A percentile compares a stretch with the other conserved stretches of the same genome.
These are phyloP conservation scores for Rhynchophorus ferrugineus DNA, from an alignment of 1,140 invertebrate genomes.

Conservation along the genomic window DNA sequence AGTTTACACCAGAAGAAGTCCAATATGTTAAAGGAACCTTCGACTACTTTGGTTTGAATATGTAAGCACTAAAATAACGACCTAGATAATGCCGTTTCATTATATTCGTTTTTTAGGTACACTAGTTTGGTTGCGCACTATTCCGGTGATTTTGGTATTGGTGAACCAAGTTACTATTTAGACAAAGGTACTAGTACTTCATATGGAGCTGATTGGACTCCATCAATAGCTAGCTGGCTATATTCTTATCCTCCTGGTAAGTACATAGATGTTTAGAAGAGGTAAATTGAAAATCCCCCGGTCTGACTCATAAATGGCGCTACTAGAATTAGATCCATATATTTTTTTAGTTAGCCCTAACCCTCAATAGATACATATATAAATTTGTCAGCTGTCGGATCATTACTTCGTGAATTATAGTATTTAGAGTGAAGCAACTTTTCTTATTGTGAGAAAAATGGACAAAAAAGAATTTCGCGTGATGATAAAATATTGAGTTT, in stretches of 20 bases:
- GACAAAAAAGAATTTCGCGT: no score
- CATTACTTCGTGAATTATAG: no score
- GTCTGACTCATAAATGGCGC: no score
- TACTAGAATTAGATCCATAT: no score
- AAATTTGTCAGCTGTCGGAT: no score
- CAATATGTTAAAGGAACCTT: constrained; percentile 36
- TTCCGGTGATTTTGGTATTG: constrained; percentile 9
- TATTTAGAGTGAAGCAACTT: no score
- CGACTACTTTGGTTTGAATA: constrained; percentile 32
- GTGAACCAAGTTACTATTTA: constrained; percentile 12
- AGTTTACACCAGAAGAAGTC: constrained; percentile 43
- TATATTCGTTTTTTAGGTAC: constrained; percentile 38
- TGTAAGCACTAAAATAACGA: constrained; percentile 28
- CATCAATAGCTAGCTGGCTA: not conserved
- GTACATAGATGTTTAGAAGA: not conserved
- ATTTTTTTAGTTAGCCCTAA: no score
- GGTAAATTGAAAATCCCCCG: no score
- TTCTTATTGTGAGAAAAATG: no score
- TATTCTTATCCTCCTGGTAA: constrained; percentile 1
- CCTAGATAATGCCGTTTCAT: constrained; percentile 1
- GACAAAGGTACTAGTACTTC: constrained; percentile 15
- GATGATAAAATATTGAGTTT: no score
- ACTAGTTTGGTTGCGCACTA: constrained; percentile 12
- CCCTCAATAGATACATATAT: no score
- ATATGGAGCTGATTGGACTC: not conserved